Evolutionary conservation across 2,888 invertebrate species (phyloP), one percentile per base, ranked within the genome.

Genomic region (Venusia cambrica): DNA sequence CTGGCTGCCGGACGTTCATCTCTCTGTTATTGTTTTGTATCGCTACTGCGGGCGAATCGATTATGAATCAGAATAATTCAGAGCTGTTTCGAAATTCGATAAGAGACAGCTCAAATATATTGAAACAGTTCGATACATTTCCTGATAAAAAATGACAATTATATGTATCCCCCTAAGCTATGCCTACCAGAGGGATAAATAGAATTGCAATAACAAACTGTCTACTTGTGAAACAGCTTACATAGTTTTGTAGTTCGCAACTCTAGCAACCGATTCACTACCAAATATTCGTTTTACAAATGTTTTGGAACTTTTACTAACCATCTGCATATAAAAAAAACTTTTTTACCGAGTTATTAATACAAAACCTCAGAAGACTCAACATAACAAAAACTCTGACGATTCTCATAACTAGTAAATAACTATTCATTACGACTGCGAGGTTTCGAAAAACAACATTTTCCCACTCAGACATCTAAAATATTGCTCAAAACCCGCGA

Each of bases 11-110:
- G 45, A 48, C 45, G 41, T 40, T 31, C 39, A 40, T 40, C 44
- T 28, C 19, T 45, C 44, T 32, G 33, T 46, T 45, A 44, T 51
- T 45, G 42, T 46, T 46, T 51, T 45, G 48, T 42, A 31, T 26
- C 5, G 36, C 43, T 39, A 36, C 45, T 41, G 26, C 27, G 19
- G 31, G 27, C 31, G 10, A 40, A 36, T 20, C 22, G 40, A 27
- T 35, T 35, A 35, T 27, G 14, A 24, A 12, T 35, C 25, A 21
- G 21, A 28, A 38, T 19, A 19, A 19, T 24, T 7, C 16, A 5
- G 21, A 12, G 15, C 20, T 7, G 15, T 7, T 20, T 15, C 19
- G 9, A 10, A 30, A 21, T 4, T 14, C 21, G 26, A 26, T 18
- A 25, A n/a, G n/a, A n/a, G n/a, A n/a, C n/a, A n/a, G n/a, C n/a